Percentiles rank a stretch among this genome's conserved stretches.
phyloP scores from a whole-genome alignment of 2,113 vertebrate genomes.

The Pterocles gutturalis region DNA sequence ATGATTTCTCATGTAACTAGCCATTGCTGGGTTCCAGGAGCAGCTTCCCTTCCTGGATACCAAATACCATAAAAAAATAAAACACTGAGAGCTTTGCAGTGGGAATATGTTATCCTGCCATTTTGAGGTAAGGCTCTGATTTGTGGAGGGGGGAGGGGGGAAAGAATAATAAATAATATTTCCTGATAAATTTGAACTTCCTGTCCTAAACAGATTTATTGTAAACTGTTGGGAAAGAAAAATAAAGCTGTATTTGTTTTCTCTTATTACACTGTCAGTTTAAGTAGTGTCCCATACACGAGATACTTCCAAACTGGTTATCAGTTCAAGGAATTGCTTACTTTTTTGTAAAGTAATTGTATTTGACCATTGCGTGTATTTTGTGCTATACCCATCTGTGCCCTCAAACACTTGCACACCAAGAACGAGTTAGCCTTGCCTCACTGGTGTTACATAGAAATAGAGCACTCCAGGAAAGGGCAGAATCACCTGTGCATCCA shows the following conservation, averaged over 20 bases:
- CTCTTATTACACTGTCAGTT: neutral
- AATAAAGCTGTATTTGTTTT: neutral
- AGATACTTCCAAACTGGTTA: neutral
- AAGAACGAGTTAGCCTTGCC: neutral
- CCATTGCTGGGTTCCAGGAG: neutral
- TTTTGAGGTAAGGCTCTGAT: neutral
- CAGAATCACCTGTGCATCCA: neutral
- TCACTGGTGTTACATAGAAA: neutral
- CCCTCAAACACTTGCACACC: neutral
- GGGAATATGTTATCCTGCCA: neutral
- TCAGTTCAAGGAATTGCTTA: neutral
- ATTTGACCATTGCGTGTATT: neutral
- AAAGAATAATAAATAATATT: neutral
- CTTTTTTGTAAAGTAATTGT: neutral
- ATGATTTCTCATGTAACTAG: neutral
- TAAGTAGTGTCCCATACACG: neutral
- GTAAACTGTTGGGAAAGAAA: neutral
- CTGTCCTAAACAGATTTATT: neutral
- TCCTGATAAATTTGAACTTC: neutral
- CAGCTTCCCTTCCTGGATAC: neutral
- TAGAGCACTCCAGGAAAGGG: neutral
- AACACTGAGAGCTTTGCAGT: neutral
- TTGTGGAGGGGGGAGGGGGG: neutral
- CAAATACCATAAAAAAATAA: neutral
- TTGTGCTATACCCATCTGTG: neutral